Percentiles rank a stretch among this genome's conserved stretches.
Evolutionary conservation across 2,797 vertebrate species (phyloP).

Genomic region (Chelonia mydas): DNA sequence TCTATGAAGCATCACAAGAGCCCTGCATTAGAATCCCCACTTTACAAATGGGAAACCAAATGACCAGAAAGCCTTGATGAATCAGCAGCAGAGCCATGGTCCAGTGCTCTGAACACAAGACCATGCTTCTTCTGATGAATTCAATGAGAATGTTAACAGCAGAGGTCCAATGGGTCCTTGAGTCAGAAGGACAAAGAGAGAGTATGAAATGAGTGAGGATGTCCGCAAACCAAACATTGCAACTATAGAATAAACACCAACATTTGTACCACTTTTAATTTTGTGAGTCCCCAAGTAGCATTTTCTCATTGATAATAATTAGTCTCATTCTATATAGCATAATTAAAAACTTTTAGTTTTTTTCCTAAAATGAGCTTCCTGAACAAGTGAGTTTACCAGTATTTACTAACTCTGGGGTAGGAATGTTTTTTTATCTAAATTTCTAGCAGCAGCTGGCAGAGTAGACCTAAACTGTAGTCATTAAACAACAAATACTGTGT

Average conservation of each 20-base stretch:
- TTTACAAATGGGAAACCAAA: constrained; percentile 7
- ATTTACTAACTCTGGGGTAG: neutral
- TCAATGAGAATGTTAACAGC: neutral
- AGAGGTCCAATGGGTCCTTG: neutral
- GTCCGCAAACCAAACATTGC: neutral
- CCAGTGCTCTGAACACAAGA: neutral
- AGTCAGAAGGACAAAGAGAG: neutral
- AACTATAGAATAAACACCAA: neutral
- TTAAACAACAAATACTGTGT: constrained; percentile 3
- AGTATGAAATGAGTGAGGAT: neutral
- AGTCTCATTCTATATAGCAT: neutral
- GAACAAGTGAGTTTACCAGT: neutral
- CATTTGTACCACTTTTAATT: neutral
- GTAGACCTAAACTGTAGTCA: constrained; percentile 24
- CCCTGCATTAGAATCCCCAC: neutral
- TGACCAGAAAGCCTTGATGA: neutral
- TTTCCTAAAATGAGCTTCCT: constrained; percentile 17
- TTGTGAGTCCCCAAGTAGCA: neutral
- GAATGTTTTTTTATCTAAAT: neutral
- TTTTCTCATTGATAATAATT: neutral
- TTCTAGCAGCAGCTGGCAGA: constrained; percentile 7
- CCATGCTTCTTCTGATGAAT: rapidly evolving
- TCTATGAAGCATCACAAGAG: neutral
- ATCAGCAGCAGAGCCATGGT: neutral
- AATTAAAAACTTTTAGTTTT: neutral